Base-by-base conservation (phyloP, 2,113 vertebrate genomes). In the Malurus melanocephalus region DNA sequence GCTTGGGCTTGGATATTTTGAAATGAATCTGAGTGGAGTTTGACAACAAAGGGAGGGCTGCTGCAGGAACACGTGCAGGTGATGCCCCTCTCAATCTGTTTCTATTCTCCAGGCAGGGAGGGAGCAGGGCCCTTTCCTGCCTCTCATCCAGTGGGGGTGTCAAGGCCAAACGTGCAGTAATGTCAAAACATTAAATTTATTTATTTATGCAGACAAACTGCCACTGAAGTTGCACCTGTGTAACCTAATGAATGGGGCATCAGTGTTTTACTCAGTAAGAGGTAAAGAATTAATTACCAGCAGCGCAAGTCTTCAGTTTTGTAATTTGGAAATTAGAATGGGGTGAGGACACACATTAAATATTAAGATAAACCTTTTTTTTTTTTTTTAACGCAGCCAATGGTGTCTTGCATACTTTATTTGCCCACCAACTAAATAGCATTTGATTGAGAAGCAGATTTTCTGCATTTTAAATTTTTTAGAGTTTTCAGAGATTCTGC, bases 41-140 rank as follows among this genome's bases (percentile, higher is more conserved):
- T 94, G 92, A 96, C 81, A 95, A 96, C 92, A 96, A 93, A 95
- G 90, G 66, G 71, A 83, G 65, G 30, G 78, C 84, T 94, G 88
- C 83, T 92, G 81, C 71, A 90, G 85, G 85, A 93, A 95, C 68
- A 87, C 2, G 12, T 69, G 55, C 75, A 79, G 88, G 83, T 86
- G 73, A 78, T 81, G 51, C 62, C 10, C 59, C 75, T 90, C 81
- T 88, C 92, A 90, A 77, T 93, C 86, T 96, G 93, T 87, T 83
- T 80, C 17, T 76, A 49, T 89, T 28, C 72, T 94, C 83, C 75
- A 79, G 64, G 66, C 62, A 60, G 49, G 16, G 43, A 61, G 23
- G 38, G 13, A 0, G 20, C 7, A 4, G 52, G 62, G 52, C 46
- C 32, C 30, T 89, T 79, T 56, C 30, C 55, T 74, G 78, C 26